Evolutionary conservation across 92 coral and sea anemone species (phyloP).

Genomic region (Pocillopora grandis): DNA sequence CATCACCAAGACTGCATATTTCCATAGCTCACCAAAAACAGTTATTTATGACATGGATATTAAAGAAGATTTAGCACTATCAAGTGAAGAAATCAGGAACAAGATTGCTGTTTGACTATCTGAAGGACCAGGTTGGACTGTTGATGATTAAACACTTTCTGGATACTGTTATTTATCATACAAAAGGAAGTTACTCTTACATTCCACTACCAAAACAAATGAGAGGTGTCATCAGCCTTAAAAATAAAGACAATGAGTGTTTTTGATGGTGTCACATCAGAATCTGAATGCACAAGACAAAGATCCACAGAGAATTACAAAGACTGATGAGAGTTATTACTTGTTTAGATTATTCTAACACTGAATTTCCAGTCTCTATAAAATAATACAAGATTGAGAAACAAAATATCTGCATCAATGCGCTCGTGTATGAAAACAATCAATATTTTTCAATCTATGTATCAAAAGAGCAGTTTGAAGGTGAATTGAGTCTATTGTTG

Average conservation of each 20-base stretch:
- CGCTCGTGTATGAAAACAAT: background rate
- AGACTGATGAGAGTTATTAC: background rate
- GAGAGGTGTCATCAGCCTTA: conserved; percentile 21
- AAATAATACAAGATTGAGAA: conserved; percentile 4
- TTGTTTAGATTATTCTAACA: background rate
- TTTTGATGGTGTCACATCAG: conserved; percentile 32
- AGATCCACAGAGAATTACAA: conserved; percentile 1
- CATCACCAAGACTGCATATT: too few species aligned
- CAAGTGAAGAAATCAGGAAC: too few species aligned
- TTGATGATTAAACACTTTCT: too few species aligned
- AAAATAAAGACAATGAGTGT: conserved; percentile 35
- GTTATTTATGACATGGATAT: too few species aligned
- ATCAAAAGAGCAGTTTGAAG: background rate
- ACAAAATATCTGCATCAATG: conserved; percentile 6
- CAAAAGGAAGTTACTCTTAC: too few species aligned
- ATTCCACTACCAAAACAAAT: too few species aligned
- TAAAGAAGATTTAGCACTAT: too few species aligned
- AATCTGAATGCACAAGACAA: background rate
- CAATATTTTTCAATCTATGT: background rate
- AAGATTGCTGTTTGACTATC: too few species aligned
- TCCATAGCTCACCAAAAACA: too few species aligned
- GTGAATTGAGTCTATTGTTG: background rate
- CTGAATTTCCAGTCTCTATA: background rate
- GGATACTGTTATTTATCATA: too few species aligned
- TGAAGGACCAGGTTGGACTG: too few species aligned